Conservation (phyloP, 2,113 vertebrate genomes). For the Erythrocercus mccallii region DNA sequence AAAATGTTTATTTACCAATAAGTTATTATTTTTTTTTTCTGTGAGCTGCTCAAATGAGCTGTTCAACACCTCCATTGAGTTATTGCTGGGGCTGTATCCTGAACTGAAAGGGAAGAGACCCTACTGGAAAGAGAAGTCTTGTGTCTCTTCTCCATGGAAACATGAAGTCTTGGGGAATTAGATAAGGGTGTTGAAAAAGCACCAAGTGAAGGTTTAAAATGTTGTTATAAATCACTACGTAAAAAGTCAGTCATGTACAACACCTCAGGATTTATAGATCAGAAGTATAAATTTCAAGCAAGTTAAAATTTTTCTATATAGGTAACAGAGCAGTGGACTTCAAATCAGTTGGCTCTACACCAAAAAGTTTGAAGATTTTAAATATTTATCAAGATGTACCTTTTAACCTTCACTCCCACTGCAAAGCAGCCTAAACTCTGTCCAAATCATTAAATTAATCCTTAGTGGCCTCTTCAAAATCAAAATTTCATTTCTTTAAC, state of each 20-base stretch:
- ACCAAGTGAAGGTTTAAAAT: background rate
- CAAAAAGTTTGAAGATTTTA: constrained; percentile 67
- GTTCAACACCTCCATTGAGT: background rate
- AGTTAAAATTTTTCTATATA: background rate
- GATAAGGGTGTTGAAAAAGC: background rate
- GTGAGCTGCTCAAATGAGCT: background rate
- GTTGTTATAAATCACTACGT: constrained; percentile 3
- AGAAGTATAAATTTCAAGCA: constrained; percentile 19
- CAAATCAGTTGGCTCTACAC: constrained; percentile 27
- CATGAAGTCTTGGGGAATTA: background rate
- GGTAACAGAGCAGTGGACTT: background rate
- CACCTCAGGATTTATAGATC: constrained; percentile 22
- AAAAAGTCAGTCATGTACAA: constrained; percentile 11
- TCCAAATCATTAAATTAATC: constrained; percentile 75
- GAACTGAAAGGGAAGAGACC: background rate
- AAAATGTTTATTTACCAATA: constrained; percentile 9
- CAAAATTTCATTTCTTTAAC: constrained; percentile 67
- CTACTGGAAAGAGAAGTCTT: background rate
- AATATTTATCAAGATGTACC: constrained; percentile 74
- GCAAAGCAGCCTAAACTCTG: constrained; percentile 60
- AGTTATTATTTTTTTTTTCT: background rate
- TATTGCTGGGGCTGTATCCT: background rate
- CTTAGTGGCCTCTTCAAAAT: constrained; percentile 64
- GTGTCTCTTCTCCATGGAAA: background rate
- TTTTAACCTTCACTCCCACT: constrained; percentile 70